phyloP scores from a whole-genome alignment of 2,113 vertebrate genomes.

The Egretta garzetta region DNA sequence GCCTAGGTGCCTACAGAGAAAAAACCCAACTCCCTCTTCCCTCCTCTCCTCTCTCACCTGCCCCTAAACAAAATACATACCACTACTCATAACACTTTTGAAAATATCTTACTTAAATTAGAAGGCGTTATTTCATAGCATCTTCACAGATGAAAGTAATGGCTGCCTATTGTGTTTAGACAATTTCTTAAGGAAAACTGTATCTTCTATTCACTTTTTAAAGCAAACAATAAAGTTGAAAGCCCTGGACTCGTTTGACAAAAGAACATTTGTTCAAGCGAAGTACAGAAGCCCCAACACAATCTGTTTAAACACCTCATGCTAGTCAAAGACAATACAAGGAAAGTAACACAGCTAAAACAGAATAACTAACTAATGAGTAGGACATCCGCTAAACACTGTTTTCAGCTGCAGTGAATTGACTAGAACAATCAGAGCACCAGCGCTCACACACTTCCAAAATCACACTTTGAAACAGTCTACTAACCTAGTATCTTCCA shows the following conservation, averaged over 20 bases:
- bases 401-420: not conserved
- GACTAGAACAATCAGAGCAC: not conserved
- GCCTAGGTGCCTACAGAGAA: not conserved
- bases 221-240: not conserved
- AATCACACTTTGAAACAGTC: not conserved
- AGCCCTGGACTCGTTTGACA: not conserved
- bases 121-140: not conserved
- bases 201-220: not conserved
- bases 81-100: not conserved
- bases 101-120: not conserved
- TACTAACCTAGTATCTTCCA: fast-evolving
- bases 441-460: not conserved
- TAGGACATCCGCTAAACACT: not conserved
- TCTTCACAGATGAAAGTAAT: not conserved
- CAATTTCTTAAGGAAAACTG: not conserved
- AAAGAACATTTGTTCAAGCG: not conserved
- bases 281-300: not conserved
- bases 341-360: not conserved
- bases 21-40: fast-evolving
- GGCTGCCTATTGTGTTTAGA: not conserved
- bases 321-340: slow-evolving; percentile 7
- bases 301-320: slow-evolving; percentile 8
- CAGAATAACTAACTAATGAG: not conserved
- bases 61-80: not conserved
- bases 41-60: fast-evolving